Conservation (phyloP, 2,113 vertebrate genomes). For the Coptodon rendalli region DNA sequence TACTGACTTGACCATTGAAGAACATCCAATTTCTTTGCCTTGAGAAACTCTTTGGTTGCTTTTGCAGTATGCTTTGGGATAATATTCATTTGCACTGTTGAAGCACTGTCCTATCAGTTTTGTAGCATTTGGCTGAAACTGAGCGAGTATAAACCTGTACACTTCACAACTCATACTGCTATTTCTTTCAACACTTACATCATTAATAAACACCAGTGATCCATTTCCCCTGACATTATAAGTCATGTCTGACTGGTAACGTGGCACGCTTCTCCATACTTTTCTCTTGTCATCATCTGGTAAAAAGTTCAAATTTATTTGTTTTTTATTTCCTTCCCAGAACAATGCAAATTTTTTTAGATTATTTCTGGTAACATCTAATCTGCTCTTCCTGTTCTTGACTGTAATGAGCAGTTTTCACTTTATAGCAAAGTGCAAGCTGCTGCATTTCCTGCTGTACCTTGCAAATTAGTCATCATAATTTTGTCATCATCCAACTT, state of each 20-base stretch:
- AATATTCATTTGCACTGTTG: not conserved
- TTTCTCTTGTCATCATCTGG: not conserved
- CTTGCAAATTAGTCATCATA: not conserved
- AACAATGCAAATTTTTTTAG: not conserved
- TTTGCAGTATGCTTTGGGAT: not conserved
- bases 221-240: not conserved
- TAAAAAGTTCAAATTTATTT: not conserved
- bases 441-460: not conserved
- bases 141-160: not conserved
- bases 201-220: not conserved
- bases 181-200: not conserved
- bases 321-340: not conserved
- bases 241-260: not conserved
- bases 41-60: not conserved
- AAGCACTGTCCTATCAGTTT: not conserved
- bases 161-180: not conserved
- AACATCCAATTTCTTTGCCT: not conserved
- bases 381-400: not conserved
- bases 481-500: not conserved
- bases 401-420: not conserved
- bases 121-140: not conserved
- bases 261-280: not conserved
- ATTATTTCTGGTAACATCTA: not conserved
- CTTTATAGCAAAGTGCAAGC: not conserved
- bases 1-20: not conserved